phyloP scores from a whole-genome alignment of 2,113 vertebrate genomes.

The Apus apus region DNA sequence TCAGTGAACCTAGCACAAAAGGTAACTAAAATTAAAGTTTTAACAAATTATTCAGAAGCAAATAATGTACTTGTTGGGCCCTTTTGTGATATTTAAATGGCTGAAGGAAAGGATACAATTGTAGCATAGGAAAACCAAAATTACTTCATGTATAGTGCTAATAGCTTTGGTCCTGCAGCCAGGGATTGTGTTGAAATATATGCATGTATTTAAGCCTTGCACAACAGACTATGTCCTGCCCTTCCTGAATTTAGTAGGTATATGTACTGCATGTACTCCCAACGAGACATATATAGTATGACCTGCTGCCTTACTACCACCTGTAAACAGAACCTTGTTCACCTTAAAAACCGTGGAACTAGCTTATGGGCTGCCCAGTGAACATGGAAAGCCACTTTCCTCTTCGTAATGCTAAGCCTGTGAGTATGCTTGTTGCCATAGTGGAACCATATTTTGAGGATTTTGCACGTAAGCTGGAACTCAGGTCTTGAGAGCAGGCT shows the following conservation, averaged over 20 bases:
- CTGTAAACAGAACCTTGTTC: neutral
- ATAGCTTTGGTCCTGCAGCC: neutral
- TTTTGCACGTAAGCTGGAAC: neutral
- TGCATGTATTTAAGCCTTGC: neutral
- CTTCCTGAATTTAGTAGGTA: neutral
- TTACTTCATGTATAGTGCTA: neutral
- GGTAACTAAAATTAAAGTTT: neutral
- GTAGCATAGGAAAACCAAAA: neutral
- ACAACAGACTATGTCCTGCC: neutral
- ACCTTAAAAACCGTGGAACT: neutral
- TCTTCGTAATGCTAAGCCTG: neutral
- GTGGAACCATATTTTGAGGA: neutral
- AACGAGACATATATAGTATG: neutral
- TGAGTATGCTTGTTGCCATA: fast-evolving
- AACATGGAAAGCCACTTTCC: neutral
- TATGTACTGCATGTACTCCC: neutral
- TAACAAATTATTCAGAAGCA: neutral
- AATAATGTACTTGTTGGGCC: neutral
- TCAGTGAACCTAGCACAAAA: neutral
- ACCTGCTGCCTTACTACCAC: neutral
- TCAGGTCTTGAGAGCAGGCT: neutral
- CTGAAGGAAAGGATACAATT: neutral
- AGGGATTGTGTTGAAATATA: neutral
- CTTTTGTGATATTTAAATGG: neutral
- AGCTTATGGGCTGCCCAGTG: neutral